Percentiles rank a stretch among this genome's conserved stretches.
Evolutionary conservation across 2,888 invertebrate genomes (phyloP).

Genomic region (Temnothorax ravouxi): DNA sequence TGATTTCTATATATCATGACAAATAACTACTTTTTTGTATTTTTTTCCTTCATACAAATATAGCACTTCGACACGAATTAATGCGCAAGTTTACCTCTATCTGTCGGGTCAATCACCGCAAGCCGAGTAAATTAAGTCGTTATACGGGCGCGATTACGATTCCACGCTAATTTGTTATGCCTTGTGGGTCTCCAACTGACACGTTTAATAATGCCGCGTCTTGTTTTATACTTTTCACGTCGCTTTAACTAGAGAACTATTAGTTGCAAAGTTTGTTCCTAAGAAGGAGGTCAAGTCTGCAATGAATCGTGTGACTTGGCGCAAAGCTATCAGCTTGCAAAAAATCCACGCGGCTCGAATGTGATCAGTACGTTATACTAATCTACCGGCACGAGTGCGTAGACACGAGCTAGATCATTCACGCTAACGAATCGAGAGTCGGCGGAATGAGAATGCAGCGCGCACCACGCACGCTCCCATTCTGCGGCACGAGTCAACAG

Average conservation of each 20-base stretch:
- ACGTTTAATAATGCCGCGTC: slow-evolving; percentile 39
- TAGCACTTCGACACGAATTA: slow-evolving; percentile 5
- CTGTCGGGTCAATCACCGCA: slow-evolving; percentile 26
- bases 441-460: slow-evolving; percentile 32
- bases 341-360: neutral
- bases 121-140: slow-evolving; percentile 34
- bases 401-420: slow-evolving; percentile 29
- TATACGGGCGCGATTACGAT: slow-evolving; percentile 34
- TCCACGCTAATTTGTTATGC: slow-evolving; percentile 35
- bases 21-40: neutral
- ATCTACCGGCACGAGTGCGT: slow-evolving; percentile 27
- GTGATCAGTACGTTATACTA: slow-evolving; percentile 1
- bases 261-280: neutral
- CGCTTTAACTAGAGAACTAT: slow-evolving; percentile 19
- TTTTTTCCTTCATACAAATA: neutral
- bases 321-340: slow-evolving; percentile 7
- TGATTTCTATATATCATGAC: neutral
- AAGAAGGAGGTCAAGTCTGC: slow-evolving; percentile 2
- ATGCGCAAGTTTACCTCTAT: slow-evolving; percentile 1
- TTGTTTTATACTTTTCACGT: slow-evolving; percentile 11
- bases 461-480: slow-evolving; percentile 22
- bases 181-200: neutral
- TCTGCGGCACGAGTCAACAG: slow-evolving; percentile 36
- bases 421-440: slow-evolving; percentile 19
- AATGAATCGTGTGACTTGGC: neutral